These are phyloP conservation scores for Galeopsomyia nigrocyanea DNA, from an alignment of 2,888 invertebrate species.

Conservation along the genomic window DNA sequence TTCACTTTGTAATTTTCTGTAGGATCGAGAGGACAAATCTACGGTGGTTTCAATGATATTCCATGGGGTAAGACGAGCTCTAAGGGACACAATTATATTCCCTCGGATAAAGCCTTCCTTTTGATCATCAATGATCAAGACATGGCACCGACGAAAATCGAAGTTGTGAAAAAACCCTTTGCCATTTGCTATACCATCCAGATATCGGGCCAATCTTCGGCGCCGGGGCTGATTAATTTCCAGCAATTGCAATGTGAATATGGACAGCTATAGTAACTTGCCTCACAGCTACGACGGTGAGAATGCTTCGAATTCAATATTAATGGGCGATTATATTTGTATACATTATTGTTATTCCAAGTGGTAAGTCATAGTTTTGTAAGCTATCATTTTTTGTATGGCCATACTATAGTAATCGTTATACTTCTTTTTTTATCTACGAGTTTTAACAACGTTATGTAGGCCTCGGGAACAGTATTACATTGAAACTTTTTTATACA, in stretches of 20 bases:
- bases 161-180: conserved; percentile 88
- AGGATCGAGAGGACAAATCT: conserved; percentile 83
- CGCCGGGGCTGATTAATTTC: conserved; percentile 92
- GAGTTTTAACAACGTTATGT: too few relatives aligned
- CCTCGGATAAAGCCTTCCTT: conserved; percentile 89
- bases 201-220: conserved; percentile 95
- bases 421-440: too few relatives aligned
- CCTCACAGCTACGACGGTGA: conserved; percentile 92
- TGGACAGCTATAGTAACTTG: conserved; percentile 92
- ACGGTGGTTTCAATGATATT: conserved; percentile 89
- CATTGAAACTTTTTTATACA: too few relatives aligned
- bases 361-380: too few relatives aligned
- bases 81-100: conserved; percentile 81
- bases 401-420: too few relatives aligned
- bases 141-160: conserved; percentile 81
- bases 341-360: too few relatives aligned
- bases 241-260: conserved; percentile 87
- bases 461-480: too few relatives aligned
- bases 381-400: too few relatives aligned
- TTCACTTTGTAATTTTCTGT: not conserved
- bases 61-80: conserved; percentile 81
- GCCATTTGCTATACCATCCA: conserved; percentile 91
- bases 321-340: conserved; percentile 88
- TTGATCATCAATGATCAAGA: conserved; percentile 83
- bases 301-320: conserved; percentile 75